Conservation (phyloP, 2,113 vertebrate genomes). For the Redunca redunca region DNA sequence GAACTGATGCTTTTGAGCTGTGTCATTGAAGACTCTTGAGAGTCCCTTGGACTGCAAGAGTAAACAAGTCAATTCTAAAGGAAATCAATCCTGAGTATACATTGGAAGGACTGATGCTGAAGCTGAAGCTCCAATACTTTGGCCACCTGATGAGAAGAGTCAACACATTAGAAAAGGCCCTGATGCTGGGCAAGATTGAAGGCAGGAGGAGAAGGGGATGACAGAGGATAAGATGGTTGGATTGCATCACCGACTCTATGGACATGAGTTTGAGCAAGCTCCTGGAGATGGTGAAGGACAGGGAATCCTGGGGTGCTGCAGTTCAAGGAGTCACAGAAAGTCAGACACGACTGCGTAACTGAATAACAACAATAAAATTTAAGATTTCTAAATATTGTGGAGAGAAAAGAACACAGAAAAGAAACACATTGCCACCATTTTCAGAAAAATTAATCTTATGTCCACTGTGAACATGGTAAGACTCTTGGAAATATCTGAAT, state of each 20-base stretch:
- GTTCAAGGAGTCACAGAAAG: not conserved
- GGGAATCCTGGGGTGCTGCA: not conserved
- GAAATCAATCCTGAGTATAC: not conserved
- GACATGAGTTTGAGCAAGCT: not conserved
- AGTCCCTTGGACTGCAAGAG: not conserved
- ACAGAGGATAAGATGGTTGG: not conserved
- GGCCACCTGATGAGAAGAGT: not conserved
- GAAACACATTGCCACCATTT: not conserved
- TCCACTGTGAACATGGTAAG: not conserved
- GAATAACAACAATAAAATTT: not conserved
- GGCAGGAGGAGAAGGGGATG: not conserved
- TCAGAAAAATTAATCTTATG: not conserved
- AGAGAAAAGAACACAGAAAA: not conserved
- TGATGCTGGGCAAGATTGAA: not conserved
- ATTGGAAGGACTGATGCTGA: not conserved
- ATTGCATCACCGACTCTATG: not conserved
- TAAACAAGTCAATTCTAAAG: not conserved
- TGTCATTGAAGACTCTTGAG: not conserved
- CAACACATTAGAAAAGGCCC: not conserved
- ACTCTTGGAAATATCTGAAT: not conserved
- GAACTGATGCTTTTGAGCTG: not conserved
- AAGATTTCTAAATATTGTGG: not conserved
- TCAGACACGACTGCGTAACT: not conserved
- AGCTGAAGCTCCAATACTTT: not conserved
- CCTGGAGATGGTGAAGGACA: not conserved